phyloP scores from a whole-genome alignment of 2,113 vertebrate genomes.

The Pollimyrus isidori region DNA sequence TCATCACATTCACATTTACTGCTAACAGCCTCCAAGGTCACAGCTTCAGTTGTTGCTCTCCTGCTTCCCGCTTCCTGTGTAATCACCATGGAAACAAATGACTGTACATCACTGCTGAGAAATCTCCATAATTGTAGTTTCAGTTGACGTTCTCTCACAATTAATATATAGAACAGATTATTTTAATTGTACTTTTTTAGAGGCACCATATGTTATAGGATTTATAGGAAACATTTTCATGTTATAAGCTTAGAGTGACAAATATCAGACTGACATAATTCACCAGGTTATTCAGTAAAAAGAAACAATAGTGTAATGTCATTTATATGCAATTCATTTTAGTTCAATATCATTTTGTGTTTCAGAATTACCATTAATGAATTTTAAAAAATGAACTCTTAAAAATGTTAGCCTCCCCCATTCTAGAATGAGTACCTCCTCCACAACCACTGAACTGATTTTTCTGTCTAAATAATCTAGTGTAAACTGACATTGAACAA shows the following conservation, averaged over 20 bases:
- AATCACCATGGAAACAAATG: constrained; percentile 38
- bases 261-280: background rate
- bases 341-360: background rate
- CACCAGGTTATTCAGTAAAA: background rate
- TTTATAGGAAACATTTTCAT: background rate
- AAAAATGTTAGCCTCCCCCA: background rate
- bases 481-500: background rate
- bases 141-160: background rate
- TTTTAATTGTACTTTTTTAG: background rate
- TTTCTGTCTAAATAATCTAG: background rate
- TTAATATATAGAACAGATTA: background rate
- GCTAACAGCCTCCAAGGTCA: background rate
- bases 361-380: background rate
- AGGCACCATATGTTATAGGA: background rate
- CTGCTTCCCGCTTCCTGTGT: background rate
- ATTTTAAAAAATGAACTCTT: background rate
- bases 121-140: background rate
- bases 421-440: background rate
- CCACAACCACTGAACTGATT: background rate
- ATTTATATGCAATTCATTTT: background rate
- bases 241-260: background rate
- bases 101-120: background rate
- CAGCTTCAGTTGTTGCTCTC: constrained; percentile 16
- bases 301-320: background rate
- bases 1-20: background rate